Conservation (phyloP, 2,113 vertebrate species). For the Podiceps cristatus region DNA sequence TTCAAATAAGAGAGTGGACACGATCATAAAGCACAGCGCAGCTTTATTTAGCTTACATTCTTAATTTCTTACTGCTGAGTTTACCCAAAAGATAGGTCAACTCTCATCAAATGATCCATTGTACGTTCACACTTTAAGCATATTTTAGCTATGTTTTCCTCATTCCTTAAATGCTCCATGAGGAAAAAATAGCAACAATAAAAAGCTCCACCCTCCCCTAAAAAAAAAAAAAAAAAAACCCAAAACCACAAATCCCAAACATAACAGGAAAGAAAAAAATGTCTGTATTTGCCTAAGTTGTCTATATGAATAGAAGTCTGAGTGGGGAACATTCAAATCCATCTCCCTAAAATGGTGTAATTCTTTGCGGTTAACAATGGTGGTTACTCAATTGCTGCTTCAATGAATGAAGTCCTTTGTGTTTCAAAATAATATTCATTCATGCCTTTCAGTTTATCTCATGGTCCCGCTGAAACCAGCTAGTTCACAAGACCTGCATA, state of each 20-base stretch:
- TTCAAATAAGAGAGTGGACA: not conserved
- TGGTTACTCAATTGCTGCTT: not conserved
- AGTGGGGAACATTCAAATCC: not conserved
- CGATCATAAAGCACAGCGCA: not conserved
- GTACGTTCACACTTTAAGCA: not conserved
- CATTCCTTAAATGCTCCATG: not conserved
- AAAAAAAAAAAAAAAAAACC: not conserved
- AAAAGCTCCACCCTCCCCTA: not conserved
- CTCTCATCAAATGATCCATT: not conserved
- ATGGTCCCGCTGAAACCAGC: conserved; percentile 1
- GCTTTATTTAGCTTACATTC: not conserved
- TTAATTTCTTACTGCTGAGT: not conserved
- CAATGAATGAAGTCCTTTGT: not conserved
- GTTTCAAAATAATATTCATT: conserved; percentile 23
- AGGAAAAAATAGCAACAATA: not conserved
- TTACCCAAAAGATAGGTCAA: not conserved
- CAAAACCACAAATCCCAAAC: not conserved
- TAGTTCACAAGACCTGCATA: conserved; percentile 10
- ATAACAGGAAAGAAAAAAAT: not conserved
- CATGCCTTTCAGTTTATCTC: conserved; percentile 25
- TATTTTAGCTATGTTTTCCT: not conserved
- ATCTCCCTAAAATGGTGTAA: not conserved
- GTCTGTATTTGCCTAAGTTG: not conserved
- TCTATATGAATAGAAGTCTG: not conserved
- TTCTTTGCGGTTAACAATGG: not conserved